These are phyloP conservation scores for Oncorhynchus clarkii DNA, from an alignment of 2,113 vertebrate species.

Conservation along the genomic window DNA sequence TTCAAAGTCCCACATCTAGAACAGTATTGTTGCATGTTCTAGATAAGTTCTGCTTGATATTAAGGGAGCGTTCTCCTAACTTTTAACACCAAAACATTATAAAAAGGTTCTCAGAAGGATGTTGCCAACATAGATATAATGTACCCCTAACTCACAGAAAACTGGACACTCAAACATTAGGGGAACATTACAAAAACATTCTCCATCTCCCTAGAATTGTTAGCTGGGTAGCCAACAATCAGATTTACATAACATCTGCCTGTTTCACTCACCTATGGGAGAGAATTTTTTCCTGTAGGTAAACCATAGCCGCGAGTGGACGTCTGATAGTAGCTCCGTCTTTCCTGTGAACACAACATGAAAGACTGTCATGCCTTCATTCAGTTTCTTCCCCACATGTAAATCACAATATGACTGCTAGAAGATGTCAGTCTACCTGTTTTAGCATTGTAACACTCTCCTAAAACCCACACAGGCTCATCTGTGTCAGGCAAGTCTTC, in stretches of 20 bases:
- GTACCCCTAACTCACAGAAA: too few relatives aligned
- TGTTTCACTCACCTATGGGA: constrained; percentile 77
- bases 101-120: too few relatives aligned
- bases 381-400: neutral
- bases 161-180: too few relatives aligned
- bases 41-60: too few relatives aligned
- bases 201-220: too few relatives aligned
- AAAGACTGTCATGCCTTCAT: neutral
- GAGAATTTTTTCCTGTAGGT: constrained; percentile 87
- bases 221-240: neutral
- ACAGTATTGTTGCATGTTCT: too few relatives aligned
- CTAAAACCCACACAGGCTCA: constrained; percentile 46
- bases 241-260: neutral
- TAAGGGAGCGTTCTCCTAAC: too few relatives aligned
- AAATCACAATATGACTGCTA: neutral
- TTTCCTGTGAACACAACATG: constrained; percentile 75
- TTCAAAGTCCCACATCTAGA: too few relatives aligned
- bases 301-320: constrained; percentile 86
- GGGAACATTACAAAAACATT: too few relatives aligned
- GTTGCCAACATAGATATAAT: too few relatives aligned
- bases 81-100: too few relatives aligned
- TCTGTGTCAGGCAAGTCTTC: constrained; percentile 59
- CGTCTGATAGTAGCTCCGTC: constrained; percentile 80
- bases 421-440: constrained; percentile 25
- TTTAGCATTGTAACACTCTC: constrained; percentile 42